Percentiles rank a stretch among this genome's conserved stretches.
Evolutionary conservation across 2,113 vertebrate species (phyloP).

Genomic region (Hirundichthys speculiger): DNA sequence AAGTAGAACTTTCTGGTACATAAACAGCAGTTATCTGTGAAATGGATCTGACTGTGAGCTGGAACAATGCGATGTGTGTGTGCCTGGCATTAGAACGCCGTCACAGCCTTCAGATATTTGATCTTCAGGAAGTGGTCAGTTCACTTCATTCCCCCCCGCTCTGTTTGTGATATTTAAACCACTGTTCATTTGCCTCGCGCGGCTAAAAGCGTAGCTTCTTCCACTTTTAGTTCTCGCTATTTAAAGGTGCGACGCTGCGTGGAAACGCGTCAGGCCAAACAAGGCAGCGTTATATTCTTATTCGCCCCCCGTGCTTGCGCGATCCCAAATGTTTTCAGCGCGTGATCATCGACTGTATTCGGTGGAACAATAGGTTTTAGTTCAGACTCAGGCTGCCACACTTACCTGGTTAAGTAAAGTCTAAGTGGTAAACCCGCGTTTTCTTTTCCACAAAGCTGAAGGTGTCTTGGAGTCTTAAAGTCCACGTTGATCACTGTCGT

Average conservation of each 20-base stretch:
- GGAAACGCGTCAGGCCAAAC: background rate
- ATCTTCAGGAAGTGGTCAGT: background rate
- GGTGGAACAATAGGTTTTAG: too few relatives aligned
- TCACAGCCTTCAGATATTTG: background rate
- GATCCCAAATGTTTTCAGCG: too few relatives aligned
- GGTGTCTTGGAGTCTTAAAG: too few relatives aligned
- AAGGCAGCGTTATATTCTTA: too few relatives aligned
- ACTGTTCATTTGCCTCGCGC: slow-evolving; percentile 1
- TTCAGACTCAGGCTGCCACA: too few relatives aligned
- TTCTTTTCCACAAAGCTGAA: too few relatives aligned
- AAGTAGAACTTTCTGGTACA: slow-evolving; percentile 6
- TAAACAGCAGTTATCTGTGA: slow-evolving; percentile 11
- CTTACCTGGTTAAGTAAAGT: too few relatives aligned
- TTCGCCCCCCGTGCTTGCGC: too few relatives aligned
- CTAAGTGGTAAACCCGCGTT: too few relatives aligned
- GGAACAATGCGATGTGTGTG: slow-evolving; percentile 15
- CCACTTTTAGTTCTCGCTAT: background rate
- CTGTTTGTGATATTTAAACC: background rate
- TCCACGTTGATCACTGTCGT: too few relatives aligned
- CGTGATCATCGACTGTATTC: too few relatives aligned
- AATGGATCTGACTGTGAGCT: slow-evolving; percentile 4
- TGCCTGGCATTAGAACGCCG: background rate
- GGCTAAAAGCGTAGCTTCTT: background rate
- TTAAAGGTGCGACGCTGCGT: background rate
- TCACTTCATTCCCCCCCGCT: background rate